Percentiles rank a stretch among this genome's conserved stretches.
Conservation (phyloP, 92 coral and sea anemone species). For the Zoanthus gigantus region DNA sequence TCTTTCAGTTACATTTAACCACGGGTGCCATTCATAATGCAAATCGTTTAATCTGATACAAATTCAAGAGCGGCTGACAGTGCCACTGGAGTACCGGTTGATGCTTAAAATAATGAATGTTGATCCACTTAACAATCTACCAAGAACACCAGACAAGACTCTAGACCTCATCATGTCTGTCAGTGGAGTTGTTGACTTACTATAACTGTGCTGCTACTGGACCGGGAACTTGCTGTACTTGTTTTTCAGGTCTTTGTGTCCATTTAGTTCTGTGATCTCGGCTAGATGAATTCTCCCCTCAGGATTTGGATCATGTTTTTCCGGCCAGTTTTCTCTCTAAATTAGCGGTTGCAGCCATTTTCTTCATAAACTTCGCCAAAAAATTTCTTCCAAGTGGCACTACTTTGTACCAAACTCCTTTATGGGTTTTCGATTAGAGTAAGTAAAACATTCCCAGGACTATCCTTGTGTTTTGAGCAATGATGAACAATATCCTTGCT, state of each 20-base stretch:
- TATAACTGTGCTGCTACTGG: neutral
- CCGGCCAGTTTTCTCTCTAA: slow-evolving; percentile 56
- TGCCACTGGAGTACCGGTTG: slow-evolving; percentile 49
- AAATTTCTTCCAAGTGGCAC: slow-evolving; percentile 37
- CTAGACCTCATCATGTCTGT: no score
- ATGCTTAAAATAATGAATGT: slow-evolving; percentile 48
- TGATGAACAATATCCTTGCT: slow-evolving; percentile 57
- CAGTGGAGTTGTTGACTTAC: no score
- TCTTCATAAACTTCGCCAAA: slow-evolving; percentile 49
- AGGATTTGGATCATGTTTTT: slow-evolving; percentile 57
- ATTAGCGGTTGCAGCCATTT: slow-evolving; percentile 39
- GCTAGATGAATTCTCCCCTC: slow-evolving; percentile 37
- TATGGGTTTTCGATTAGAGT: neutral
- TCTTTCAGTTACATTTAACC: neutral
- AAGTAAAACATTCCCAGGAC: slow-evolving; percentile 36
- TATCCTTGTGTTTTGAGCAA: slow-evolving; percentile 38
- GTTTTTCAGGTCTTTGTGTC: neutral
- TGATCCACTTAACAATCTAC: slow-evolving; percentile 55
- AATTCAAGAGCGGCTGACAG: slow-evolving; percentile 1
- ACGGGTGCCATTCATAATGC: neutral
- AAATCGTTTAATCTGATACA: neutral
- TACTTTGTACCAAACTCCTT: neutral
- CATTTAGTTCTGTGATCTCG: no score
- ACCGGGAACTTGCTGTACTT: neutral
- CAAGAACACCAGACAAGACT: slow-evolving; percentile 29